Evolutionary conservation across 1,140 invertebrate species (phyloP).

Genomic region (Zaprionus africanus): DNA sequence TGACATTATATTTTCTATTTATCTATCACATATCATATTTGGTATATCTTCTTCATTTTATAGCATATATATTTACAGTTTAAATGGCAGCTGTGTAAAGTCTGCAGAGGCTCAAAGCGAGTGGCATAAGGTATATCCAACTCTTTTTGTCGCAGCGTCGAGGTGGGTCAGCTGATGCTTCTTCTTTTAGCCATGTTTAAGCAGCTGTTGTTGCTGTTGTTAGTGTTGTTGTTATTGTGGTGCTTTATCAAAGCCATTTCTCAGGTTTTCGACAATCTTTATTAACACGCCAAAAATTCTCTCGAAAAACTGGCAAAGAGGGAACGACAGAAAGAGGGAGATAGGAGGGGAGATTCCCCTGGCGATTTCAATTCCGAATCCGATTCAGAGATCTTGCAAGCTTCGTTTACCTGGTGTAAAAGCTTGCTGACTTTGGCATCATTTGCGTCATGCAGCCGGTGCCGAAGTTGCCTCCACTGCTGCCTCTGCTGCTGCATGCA

Average conservation of each 20-base stretch:
- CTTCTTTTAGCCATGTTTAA: slow-evolving; percentile 31
- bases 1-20: too few relatives aligned
- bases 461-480: slow-evolving; percentile 20
- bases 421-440: slow-evolving; percentile 53
- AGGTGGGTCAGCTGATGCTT: slow-evolving; percentile 53
- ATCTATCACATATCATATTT: too few relatives aligned
- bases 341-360: slow-evolving; percentile 6
- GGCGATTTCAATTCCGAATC: not conserved
- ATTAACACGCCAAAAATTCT: slow-evolving; percentile 62
- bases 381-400: slow-evolving; percentile 17
- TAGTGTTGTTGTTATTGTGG: slow-evolving; percentile 35
- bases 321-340: too few relatives aligned
- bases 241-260: slow-evolving; percentile 71
- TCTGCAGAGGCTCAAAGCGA: slow-evolving; percentile 1
- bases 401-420: slow-evolving; percentile 72
- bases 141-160: not conserved
- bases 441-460: slow-evolving; percentile 73
- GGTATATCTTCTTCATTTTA: too few relatives aligned
- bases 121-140: not conserved
- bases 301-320: slow-evolving; percentile 47
- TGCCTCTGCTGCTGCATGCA: slow-evolving; percentile 2
- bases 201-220: slow-evolving; percentile 39
- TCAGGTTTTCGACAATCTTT: slow-evolving; percentile 76
- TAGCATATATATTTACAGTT: not conserved
- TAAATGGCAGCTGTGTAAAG: not conserved